Base-by-base conservation (phyloP, 2,113 vertebrate species). In the Marmota monax region DNA sequence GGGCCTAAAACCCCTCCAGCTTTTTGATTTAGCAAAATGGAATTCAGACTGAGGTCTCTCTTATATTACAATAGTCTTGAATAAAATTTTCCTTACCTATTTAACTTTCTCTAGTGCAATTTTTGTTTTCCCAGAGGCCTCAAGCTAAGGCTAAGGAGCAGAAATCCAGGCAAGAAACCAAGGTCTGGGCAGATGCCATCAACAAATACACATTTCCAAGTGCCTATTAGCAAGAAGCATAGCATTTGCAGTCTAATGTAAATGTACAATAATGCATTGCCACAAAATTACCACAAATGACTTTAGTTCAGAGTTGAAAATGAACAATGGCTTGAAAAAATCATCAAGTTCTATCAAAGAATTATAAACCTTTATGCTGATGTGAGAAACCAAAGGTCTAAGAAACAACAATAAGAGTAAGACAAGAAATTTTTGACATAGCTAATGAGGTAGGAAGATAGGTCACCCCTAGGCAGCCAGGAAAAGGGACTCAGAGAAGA, bases 221-320 rank as follows among this genome's bases (percentile, higher is more conserved):
- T 48, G 14, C 39, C 14, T 20, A 5, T 17, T 53, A 20, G 7
- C 25, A 80, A 76, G 34, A 7, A 56, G 73, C 22, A 39, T 1
- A 29, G 20, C 20, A 51, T 65, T 56, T 76, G 37, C 6, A 39
- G 32, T 42, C 23, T 67, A 10, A 4, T 18, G 42, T 63, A 27
- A 25, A 27, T 63, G 42, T 82, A 51, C n/a, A 80, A 23, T 27
- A 83, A 51, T 25, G 12, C 39, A 9, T n/a, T 20, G 4, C 37
- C 53, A 82, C 45, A 78, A 65, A 76, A 63, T 63, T 20, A 4
- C 45, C 45, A 78, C 45, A 78, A 58, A 76, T 58, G 45, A 92
- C 53, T 65, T 94, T 45, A 87, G 34, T 39, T 16, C 32, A 29
- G 32, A 82, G 14, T 90, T 78, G 58, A 94, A 95, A 90, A 90